Base-by-base conservation (phyloP, 2,797 vertebrate genomes). In the Microctenopoma lineatum region DNA sequence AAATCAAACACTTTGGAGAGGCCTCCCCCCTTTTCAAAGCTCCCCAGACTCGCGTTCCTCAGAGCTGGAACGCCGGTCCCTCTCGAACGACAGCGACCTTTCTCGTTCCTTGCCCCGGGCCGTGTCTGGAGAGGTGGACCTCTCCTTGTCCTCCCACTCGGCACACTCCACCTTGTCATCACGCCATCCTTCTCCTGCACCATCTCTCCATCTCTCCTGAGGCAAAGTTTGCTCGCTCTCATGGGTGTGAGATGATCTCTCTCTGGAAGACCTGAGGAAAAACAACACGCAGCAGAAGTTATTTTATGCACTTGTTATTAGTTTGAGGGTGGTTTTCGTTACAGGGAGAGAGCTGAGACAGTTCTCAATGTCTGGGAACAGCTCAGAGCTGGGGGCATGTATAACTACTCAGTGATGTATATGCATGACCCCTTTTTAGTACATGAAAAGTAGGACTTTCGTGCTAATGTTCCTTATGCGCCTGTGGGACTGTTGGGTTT, bases 31-130 rank as follows among this genome's bases (percentile, higher is more conserved):
- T 46, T 80, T 70, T 89, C 79, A 87, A 79, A 87, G 89, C 73
- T 85, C 87, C 1, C 89, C 84, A 0, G 90, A 95, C 83, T 95
- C 94, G 50, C 94, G 90, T 84, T 95, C 94, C 56, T 94, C 94
- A 0, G 93, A 95, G 84, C 94, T 95, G 77, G 93, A 94, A 29
- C 81, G 93, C 26, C 90, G 81, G 50, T 95, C 93, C 64, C 92
- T 87, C 82, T 95, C 94, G 1, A 62, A 81, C 0, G 94, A 95
- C 65, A 93, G 77, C 0, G 93, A 94, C 60, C 92, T 78, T 84
- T 94, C 94, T 70, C 92, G 84, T 14, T 93, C 92, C 44, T 66
- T 81, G 69, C 58, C 85, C 53, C 61, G 84, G 75, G 81, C 80
- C 72, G 73, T 84, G 84, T 93, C 89, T 2, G 89, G 89, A 6